These are phyloP conservation scores for Caenorhabditis doughertyi DNA, from an alignment of 2,888 invertebrate species.

Conservation along the genomic window DNA sequence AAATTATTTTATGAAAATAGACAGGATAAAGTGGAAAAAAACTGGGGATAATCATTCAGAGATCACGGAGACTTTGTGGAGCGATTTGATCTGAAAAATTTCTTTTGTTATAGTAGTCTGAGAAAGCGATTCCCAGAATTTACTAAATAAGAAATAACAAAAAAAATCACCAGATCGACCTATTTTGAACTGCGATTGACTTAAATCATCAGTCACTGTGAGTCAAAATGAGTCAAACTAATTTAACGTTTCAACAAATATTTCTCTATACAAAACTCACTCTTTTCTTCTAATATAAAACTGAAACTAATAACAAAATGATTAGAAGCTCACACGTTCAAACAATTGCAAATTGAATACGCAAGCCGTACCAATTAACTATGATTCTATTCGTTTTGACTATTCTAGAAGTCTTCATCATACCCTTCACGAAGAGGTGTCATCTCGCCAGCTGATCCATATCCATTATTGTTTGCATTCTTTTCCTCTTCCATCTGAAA, in stretches of 20 bases:
- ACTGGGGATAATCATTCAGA: slow-evolving; percentile 1
- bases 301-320: too few species aligned
- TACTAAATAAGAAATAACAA: too few species aligned
- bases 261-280: too few species aligned
- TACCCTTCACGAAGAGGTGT: slow-evolving; percentile 62
- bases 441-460: slow-evolving; percentile 61
- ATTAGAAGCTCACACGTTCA: too few species aligned
- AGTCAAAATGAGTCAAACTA: too few species aligned
- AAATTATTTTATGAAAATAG: neutral
- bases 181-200: too few species aligned
- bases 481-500: slow-evolving; percentile 61
- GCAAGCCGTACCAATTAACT: slow-evolving; percentile 27
- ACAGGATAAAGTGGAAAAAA: neutral
- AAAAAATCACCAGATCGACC: too few species aligned
- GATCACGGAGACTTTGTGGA: slow-evolving; percentile 39
- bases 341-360: slow-evolving; percentile 7
- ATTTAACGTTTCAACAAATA: too few species aligned
- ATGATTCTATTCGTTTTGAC: slow-evolving; percentile 4
- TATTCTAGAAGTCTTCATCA: slow-evolving; percentile 14
- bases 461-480: slow-evolving; percentile 62
- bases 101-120: neutral
- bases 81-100: slow-evolving; percentile 28
- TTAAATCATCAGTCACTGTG: too few species aligned
- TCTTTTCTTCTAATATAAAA: too few species aligned
- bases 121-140: too few species aligned